phyloP scores from a whole-genome alignment of 2,113 vertebrate species.

The Sarotherodon lohbergeri region DNA sequence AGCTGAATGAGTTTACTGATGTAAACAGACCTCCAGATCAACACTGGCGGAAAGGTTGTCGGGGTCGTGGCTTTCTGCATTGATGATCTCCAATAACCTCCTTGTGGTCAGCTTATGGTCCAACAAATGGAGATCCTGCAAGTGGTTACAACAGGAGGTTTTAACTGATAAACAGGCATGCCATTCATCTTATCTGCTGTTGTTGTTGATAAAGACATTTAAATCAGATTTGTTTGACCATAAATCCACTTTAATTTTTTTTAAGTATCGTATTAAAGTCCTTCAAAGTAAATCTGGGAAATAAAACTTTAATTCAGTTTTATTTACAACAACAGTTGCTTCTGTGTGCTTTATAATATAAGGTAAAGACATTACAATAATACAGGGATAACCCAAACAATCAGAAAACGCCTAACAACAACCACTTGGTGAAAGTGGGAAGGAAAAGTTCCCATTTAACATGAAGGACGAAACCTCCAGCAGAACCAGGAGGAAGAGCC shows the following conservation, averaged over 20 bases:
- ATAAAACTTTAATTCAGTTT: not conserved
- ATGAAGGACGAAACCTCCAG: not conserved
- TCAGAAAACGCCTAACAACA: rapidly evolving
- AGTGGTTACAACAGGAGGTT: not conserved
- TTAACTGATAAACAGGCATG: not conserved
- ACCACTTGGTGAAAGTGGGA: not conserved
- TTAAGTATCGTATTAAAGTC: not conserved
- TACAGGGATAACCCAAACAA: not conserved
- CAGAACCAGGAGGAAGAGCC: not conserved
- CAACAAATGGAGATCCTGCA: slow-evolving; percentile 81
- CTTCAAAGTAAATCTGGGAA: not conserved
- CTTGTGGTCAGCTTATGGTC: slow-evolving; percentile 71
- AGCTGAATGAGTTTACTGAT: not conserved
- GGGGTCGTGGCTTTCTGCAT: slow-evolving; percentile 64
- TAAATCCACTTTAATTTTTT: not conserved
- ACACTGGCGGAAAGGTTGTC: slow-evolving; percentile 46
- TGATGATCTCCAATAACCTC: slow-evolving; percentile 74
- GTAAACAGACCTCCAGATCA: slow-evolving; percentile 75
- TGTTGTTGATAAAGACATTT: not conserved
- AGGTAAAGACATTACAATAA: not conserved
- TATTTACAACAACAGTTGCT: not conserved
- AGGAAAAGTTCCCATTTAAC: not conserved
- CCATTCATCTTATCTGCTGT: not conserved
- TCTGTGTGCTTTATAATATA: not conserved
- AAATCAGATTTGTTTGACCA: not conserved